Evolutionary conservation across 35 echinoderm and acorn worm species (phyloP), one percentile per base, ranked within the genome.

Genomic region (Holothuria glaberrima): DNA sequence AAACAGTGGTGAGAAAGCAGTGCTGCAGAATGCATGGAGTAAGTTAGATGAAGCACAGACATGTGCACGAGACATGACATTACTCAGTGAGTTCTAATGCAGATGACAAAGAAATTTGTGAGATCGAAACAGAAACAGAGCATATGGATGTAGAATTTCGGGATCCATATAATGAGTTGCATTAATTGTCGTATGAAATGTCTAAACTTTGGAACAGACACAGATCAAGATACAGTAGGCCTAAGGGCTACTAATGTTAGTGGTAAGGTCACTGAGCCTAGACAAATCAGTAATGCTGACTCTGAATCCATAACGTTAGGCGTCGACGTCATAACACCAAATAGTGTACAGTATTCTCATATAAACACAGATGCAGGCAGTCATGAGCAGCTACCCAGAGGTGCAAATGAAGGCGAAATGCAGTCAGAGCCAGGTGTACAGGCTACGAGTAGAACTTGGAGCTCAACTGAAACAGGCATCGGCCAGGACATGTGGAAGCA

Each of bases 111-210:
- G 44, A 46, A 46, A 46, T 46, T 6, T 6, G 27, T 65, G 17
- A 65, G 61, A 65, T 65, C 4, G 61, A 65, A 65, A 65, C 61
- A 65, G 61, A 65, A 65, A 65, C 17, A 65, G 3, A 65, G 4
- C 61, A 16, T 6, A 65, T 65, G 19, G 16, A n/a, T 21, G 61
- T 16, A 65, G 61, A 65, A 65, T 65, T 65, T 65, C 17, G 4
- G 4, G 19, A 28, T 4, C 4, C 4, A 16, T 65, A 65, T 65
- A 65, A 65, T 65, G 27, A 65, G 17, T 16, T 65, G 16, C 61
- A n/a, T n/a, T n/a, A n/a, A 65, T 65, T 17, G 61, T 65, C 61
- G 61, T 65, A 65, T 65, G 61, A 65, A 65, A 65, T 65, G 61
- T 65, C 5, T 65, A 4, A 65, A 6, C 16, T 3, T 65, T 65